Evolutionary conservation across 2,888 invertebrate genomes (phyloP).

Genomic region (Andrena bicolor): DNA sequence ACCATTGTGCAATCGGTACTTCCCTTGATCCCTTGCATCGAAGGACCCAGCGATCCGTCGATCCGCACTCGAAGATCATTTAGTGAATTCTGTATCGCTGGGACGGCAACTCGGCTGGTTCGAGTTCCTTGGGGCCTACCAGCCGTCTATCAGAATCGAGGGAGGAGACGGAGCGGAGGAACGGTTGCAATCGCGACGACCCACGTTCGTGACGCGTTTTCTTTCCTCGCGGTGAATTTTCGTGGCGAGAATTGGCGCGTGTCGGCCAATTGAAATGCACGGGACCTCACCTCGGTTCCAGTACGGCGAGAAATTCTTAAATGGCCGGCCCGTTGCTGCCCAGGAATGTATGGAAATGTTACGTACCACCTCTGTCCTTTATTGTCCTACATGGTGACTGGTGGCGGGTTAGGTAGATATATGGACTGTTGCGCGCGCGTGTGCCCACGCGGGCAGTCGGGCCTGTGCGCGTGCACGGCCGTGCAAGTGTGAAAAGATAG

Average conservation of each 20-base stretch:
- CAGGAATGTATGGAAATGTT: slow-evolving; percentile 83
- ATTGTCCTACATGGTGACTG: slow-evolving; percentile 82
- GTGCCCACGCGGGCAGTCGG: slow-evolving; percentile 48
- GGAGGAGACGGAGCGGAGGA: background rate
- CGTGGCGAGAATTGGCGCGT: slow-evolving; percentile 76
- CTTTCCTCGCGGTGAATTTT: slow-evolving; percentile 60
- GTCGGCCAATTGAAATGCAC: slow-evolving; percentile 80
- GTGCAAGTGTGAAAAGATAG: slow-evolving; percentile 71
- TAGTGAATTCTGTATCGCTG: background rate
- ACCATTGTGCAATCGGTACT: background rate
- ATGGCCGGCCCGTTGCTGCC: slow-evolving; percentile 78
- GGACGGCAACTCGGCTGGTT: too few relatives aligned
- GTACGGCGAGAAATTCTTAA: slow-evolving; percentile 81
- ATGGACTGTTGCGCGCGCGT: slow-evolving; percentile 67
- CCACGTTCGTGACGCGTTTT: slow-evolving; percentile 7
- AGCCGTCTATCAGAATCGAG: background rate
- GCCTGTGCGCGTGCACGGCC: slow-evolving; percentile 40
- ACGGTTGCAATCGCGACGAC: slow-evolving; percentile 21
- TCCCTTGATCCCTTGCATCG: background rate
- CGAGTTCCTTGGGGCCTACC: background rate
- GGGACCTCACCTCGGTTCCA: slow-evolving; percentile 73
- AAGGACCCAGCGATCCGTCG: too few relatives aligned
- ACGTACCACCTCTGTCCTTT: slow-evolving; percentile 78
- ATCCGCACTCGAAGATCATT: too few relatives aligned
- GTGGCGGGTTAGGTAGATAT: slow-evolving; percentile 75